phyloP scores from a whole-genome alignment of 2,113 vertebrate genomes.

The Amphiprion percula region DNA sequence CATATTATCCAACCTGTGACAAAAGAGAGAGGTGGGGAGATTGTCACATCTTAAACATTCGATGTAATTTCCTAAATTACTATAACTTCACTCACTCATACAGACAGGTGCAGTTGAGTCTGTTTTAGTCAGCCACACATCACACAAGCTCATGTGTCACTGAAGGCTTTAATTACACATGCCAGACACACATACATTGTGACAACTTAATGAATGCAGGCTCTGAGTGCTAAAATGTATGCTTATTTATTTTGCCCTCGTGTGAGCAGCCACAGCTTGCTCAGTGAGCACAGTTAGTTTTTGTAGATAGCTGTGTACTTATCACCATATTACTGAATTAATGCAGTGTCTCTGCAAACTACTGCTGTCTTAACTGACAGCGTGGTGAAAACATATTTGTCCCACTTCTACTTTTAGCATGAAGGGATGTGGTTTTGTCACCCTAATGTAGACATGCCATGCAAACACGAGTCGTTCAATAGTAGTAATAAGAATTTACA shows the following conservation, averaged over 20 bases:
- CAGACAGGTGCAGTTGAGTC: conserved; percentile 22
- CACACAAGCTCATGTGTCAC: conserved; percentile 43
- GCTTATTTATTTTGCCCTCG: conserved; percentile 43
- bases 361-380: conserved; percentile 53
- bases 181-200: conserved; percentile 16
- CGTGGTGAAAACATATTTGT: background rate
- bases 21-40: conserved; percentile 79
- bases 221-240: conserved; percentile 30
- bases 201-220: conserved; percentile 51
- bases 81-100: conserved; percentile 15
- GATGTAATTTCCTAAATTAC: conserved; percentile 24
- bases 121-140: conserved; percentile 11
- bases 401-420: conserved; percentile 27
- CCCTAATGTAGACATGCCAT: fast-evolving
- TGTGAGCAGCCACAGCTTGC: background rate
- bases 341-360: conserved; percentile 44
- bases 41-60: conserved; percentile 39
- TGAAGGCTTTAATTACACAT: conserved; percentile 57
- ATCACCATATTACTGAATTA: conserved; percentile 28
- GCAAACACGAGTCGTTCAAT: background rate
- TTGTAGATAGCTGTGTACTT: conserved; percentile 38
- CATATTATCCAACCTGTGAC: conserved; percentile 76
- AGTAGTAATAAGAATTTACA: background rate
- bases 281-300: background rate
- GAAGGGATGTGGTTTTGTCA: background rate